phyloP scores from a whole-genome alignment of 2,113 vertebrate genomes.

The Sylvia atricapilla region DNA sequence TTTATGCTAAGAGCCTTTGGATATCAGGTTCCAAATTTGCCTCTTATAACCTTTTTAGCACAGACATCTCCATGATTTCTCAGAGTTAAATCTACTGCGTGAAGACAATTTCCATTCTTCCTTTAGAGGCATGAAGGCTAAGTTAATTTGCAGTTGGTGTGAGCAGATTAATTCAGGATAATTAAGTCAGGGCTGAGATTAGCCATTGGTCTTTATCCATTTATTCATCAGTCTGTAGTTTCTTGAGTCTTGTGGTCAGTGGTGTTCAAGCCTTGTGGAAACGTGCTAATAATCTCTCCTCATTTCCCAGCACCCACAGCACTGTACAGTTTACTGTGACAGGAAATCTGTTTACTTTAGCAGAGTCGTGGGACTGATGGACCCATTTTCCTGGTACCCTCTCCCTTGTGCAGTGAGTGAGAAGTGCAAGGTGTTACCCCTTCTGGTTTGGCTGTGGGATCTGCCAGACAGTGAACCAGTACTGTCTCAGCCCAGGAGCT shows the following conservation, averaged over 20 bases:
- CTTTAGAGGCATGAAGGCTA: background rate
- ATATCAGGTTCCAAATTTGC: background rate
- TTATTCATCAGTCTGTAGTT: background rate
- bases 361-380: background rate
- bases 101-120: slow-evolving; percentile 5
- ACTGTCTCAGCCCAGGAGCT: background rate
- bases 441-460: background rate
- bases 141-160: background rate
- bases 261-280: background rate
- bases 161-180: background rate
- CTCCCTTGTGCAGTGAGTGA: background rate
- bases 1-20: background rate
- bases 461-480: background rate
- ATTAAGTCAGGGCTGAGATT: background rate
- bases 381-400: background rate
- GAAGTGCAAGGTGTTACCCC: background rate
- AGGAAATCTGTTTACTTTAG: background rate
- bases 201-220: background rate
- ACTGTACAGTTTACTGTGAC: background rate
- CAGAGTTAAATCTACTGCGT: background rate
- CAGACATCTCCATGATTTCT: background rate
- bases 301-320: background rate
- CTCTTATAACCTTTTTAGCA: background rate
- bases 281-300: background rate
- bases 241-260: background rate